Conservation (phyloP, 2,797 vertebrate genomes). For the Notolepis coatsorum region DNA sequence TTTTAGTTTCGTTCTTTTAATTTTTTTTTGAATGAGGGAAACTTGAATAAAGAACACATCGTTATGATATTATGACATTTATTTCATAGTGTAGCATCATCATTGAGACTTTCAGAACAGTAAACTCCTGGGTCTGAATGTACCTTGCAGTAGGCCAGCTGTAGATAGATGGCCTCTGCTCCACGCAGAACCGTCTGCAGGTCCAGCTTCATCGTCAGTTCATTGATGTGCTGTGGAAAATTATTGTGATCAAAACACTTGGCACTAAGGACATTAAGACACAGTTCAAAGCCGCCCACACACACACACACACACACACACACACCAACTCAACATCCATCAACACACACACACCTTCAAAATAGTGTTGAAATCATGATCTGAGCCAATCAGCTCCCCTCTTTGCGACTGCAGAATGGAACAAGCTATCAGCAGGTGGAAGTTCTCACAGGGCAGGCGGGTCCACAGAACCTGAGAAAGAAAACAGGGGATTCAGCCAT, state of each 20-base stretch:
- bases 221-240: slow-evolving; percentile 88
- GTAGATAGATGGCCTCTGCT: slow-evolving; percentile 87
- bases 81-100: no score
- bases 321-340: background rate
- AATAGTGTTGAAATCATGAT: slow-evolving; percentile 93
- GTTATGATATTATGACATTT: no score
- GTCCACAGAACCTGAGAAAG: slow-evolving; percentile 88
- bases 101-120: no score
- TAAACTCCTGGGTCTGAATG: no score
- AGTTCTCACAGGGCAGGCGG: slow-evolving; percentile 87
- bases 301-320: slow-evolving; percentile 26
- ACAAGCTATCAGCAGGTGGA: slow-evolving; percentile 91
- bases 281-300: background rate
- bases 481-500: background rate
- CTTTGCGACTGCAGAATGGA: slow-evolving; percentile 90
- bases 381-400: slow-evolving; percentile 88
- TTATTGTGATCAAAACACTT: background rate
- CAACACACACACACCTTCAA: slow-evolving; percentile 83
- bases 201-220: slow-evolving; percentile 92
- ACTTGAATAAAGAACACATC: no score
- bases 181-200: slow-evolving; percentile 82
- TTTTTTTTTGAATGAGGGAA: no score
- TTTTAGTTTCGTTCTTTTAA: no score
- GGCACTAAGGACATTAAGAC: background rate
- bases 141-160: slow-evolving; percentile 78